Evolutionary conservation across 53 echinoderm and acorn worm species (phyloP).

Genomic region (Echinometra lucunter): DNA sequence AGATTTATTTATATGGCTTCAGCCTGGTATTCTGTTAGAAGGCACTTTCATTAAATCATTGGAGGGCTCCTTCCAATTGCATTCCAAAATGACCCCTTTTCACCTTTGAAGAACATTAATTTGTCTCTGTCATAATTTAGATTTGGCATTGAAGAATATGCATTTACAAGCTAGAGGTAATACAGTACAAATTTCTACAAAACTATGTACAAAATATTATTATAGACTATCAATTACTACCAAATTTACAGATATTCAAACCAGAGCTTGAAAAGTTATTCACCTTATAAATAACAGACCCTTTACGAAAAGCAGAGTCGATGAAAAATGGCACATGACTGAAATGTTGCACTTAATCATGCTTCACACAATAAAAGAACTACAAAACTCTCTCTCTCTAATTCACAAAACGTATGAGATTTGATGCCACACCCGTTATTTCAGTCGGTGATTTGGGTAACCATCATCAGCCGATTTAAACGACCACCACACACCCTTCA

Average conservation of each 20-base stretch:
- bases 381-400: conserved; percentile 21
- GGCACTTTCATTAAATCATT: background rate
- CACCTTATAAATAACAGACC: conserved; percentile 47
- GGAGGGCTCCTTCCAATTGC: background rate
- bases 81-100: background rate
- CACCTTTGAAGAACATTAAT: background rate
- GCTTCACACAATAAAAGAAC: background rate
- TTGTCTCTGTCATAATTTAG: background rate
- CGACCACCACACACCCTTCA: conserved; percentile 10
- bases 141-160: conserved; percentile 36
- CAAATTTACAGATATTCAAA: conserved; percentile 46
- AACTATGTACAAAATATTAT: conserved; percentile 44
- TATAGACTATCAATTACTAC: conserved; percentile 25
- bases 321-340: background rate
- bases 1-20: background rate
- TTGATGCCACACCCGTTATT: background rate
- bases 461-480: background rate
- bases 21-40: background rate
- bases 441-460: background rate
- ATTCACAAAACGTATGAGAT: background rate
- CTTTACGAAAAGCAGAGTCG: background rate
- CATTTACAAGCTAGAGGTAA: conserved; percentile 53
- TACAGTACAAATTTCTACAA: conserved; percentile 35
- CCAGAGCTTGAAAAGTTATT: background rate
- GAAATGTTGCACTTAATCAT: conserved; percentile 17